Evolutionary conservation across 2,113 vertebrate genomes (phyloP), one percentile per base, ranked within the genome.

Genomic region (Alectura lathami): DNA sequence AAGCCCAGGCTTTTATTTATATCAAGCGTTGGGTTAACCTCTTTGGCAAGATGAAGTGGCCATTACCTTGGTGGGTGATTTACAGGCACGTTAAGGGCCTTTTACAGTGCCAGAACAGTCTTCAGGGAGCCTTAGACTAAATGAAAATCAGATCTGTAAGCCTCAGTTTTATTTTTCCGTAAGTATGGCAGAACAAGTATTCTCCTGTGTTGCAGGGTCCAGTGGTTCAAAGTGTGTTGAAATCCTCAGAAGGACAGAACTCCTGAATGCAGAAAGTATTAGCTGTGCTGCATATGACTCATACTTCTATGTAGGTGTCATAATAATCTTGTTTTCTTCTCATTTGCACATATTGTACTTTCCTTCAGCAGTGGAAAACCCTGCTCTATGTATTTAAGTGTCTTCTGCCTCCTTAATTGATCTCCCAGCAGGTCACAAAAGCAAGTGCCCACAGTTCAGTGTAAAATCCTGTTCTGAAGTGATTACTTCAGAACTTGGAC

Each of bases 1-100:
- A 86, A 92, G 69, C 38, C 34, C 11, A n/a, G 69, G 38, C 68
- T 94, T 75, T 50, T 74, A n/a, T 86, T 75, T 80, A 32, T 77
- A 89, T 80, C 60, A 72, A 83, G 32, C 43, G 32, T 88, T 68
- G 56, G 69, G 67, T 63, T 70, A 83, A 89, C 38, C 11, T 85
- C 34, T 69, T 89, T 84, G 50, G 82, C 72, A 68, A 74, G 42
- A n/a, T 83, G 42, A 77, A 86, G 38, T 30, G 38, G 26, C 54
- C 47, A 32, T 94, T 91, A 50, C 63, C 59, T 94, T 85, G 74
- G 17, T 45, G 74, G 74, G 59, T 27, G 78, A 89, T 88, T 92
- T 83, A 83, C 22, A 69, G 63, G 30, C 74, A 69, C 0, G 0
- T 60, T 83, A 62, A 83, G 15, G n/a, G 32, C 16, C 26, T 89